phyloP scores from a whole-genome alignment of 2,113 vertebrate genomes.

The Triplophysa rosa region DNA sequence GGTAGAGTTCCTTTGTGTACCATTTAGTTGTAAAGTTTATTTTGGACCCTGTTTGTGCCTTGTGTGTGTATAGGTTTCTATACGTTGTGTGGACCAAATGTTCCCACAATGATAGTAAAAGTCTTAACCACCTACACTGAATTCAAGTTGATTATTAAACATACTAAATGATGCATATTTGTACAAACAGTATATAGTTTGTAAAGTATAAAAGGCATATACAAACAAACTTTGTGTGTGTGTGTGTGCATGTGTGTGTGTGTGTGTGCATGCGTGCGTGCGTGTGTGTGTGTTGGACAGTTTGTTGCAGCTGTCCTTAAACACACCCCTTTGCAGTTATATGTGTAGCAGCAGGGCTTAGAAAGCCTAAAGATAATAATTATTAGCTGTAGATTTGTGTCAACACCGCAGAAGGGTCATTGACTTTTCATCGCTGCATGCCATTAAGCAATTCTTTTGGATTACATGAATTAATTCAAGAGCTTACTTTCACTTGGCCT shows the following conservation, averaged over 20 bases:
- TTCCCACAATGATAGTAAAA: too few relatives aligned
- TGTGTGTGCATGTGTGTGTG: background rate
- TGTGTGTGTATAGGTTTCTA: too few relatives aligned
- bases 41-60: background rate
- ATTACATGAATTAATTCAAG: constrained; percentile 17
- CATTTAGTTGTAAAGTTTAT: background rate
- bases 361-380: constrained; percentile 6
- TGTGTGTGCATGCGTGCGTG: too few relatives aligned
- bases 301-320: background rate
- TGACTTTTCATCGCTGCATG: constrained; percentile 4
- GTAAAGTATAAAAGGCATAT: too few relatives aligned
- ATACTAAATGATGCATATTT: too few relatives aligned
- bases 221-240: too few relatives aligned
- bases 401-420: constrained; percentile 16
- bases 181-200: too few relatives aligned
- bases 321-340: background rate
- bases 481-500: background rate
- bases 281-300: background rate
- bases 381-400: constrained; percentile 11
- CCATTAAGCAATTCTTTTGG: constrained; percentile 5
- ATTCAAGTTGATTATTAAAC: too few relatives aligned
- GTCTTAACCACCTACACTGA: too few relatives aligned
- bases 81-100: too few relatives aligned
- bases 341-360: background rate
- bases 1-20: background rate